Evolutionary conservation across 2,888 invertebrate species (phyloP).

Genomic region (Syritta pipiens): DNA sequence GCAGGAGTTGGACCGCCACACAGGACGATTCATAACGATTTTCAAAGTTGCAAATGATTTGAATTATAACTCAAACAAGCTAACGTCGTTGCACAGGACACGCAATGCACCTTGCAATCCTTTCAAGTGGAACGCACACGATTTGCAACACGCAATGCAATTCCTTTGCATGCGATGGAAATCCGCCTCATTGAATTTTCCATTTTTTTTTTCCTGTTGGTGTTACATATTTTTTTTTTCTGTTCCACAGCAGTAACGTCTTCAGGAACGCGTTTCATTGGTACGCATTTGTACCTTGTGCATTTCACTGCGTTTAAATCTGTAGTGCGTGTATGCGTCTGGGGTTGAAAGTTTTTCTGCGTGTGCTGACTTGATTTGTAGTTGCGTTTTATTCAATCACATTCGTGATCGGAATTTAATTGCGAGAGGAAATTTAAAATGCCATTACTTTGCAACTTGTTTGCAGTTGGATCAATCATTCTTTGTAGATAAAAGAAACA

Average conservation of each 20-base stretch:
- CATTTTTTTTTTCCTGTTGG: background rate
- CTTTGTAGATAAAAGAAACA: slow-evolving; percentile 8
- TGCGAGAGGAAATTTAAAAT: background rate
- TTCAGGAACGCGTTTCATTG: slow-evolving; percentile 20
- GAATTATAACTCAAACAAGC: slow-evolving; percentile 43
- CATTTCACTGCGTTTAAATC: slow-evolving; percentile 12
- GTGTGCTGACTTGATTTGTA: background rate
- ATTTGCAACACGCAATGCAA: slow-evolving; percentile 49
- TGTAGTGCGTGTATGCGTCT: slow-evolving; percentile 19
- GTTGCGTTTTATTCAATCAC: background rate
- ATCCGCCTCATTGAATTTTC: slow-evolving; percentile 2
- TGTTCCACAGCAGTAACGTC: slow-evolving; percentile 2
- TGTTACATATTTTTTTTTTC: background rate
- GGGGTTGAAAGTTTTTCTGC: slow-evolving; percentile 7
- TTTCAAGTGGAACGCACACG: slow-evolving; percentile 34
- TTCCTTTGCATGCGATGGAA: slow-evolving; percentile 43
- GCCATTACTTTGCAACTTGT: background rate
- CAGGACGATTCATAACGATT: slow-evolving; percentile 34
- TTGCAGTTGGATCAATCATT: slow-evolving; percentile 16
- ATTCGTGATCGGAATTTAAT: slow-evolving; percentile 9
- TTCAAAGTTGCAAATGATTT: slow-evolving; percentile 57
- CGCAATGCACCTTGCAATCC: slow-evolving; percentile 56
- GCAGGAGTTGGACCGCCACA: background rate
- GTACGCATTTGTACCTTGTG: slow-evolving; percentile 42
- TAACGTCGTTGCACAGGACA: slow-evolving; percentile 39